Evolutionary conservation across 2,888 invertebrate genomes (phyloP).

Genomic region (Eucriotettix oculatus): DNA sequence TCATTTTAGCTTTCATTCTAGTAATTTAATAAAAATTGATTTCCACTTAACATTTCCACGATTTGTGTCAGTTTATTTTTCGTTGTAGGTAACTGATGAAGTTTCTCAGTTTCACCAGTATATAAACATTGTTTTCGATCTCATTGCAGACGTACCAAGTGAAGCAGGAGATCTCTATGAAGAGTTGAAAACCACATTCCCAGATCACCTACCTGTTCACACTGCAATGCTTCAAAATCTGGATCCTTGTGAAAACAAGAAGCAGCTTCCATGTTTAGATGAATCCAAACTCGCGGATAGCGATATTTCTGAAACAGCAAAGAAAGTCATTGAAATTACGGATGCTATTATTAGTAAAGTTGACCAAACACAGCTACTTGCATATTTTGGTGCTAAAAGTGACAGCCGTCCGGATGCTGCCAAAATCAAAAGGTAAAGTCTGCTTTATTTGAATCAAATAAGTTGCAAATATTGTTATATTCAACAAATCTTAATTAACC

Average conservation of each 20-base stretch:
- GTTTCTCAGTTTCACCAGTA: no score
- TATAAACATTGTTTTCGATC: neutral
- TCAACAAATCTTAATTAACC: no score
- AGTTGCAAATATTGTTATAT: no score
- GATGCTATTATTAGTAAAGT: constrained; percentile 52
- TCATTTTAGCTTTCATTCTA: no score
- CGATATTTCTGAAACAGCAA: constrained; percentile 40
- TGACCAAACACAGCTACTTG: constrained; percentile 61
- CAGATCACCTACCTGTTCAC: constrained; percentile 60
- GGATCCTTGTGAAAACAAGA: constrained; percentile 39
- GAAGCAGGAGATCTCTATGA: constrained; percentile 56
- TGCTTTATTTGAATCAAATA: no score
- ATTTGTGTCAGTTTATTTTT: no score
- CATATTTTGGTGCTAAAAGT: constrained; percentile 68
- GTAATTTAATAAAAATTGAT: no score
- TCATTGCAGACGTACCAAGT: constrained; percentile 12
- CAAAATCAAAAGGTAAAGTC: constrained; percentile 52
- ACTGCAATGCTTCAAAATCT: constrained; percentile 63
- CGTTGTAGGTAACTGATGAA: no score
- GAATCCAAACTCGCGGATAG: constrained; percentile 25
- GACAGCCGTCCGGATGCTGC: constrained; percentile 68
- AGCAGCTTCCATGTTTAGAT: constrained; percentile 23
- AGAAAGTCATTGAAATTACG: constrained; percentile 42
- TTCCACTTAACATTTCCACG: no score
- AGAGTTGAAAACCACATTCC: constrained; percentile 50